Conservation (phyloP, 1,140 invertebrate genomes). For the Solenopsis invicta region DNA sequence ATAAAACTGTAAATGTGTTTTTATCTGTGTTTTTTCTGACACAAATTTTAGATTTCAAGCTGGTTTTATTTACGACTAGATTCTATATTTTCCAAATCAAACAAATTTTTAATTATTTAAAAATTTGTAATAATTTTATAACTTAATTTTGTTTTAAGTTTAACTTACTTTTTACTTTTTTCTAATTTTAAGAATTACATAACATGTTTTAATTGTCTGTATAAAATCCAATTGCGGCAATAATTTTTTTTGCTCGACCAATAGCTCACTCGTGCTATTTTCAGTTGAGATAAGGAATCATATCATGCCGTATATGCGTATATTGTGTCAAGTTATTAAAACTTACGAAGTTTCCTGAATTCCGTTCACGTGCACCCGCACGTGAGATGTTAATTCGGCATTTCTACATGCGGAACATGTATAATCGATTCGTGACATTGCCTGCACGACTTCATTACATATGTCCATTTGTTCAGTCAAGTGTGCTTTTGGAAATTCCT, state of each 20-base stretch:
- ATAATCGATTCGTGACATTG: conserved; percentile 48
- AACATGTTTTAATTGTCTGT: background rate
- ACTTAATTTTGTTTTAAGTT: too few species aligned
- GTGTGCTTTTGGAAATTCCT: background rate
- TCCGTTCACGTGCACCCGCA: conserved; percentile 70
- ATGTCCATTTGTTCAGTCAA: conserved; percentile 4
- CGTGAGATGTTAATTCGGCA: conserved; percentile 77
- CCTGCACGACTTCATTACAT: conserved; percentile 22
- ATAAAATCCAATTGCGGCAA: background rate
- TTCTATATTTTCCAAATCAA: too few species aligned
- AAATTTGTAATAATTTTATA: too few species aligned
- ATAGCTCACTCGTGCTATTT: background rate
- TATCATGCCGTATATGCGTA: background rate
- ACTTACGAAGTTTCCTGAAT: background rate
- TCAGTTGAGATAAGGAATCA: background rate
- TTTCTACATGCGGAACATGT: conserved; percentile 74
- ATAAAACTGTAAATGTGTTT: too few species aligned
- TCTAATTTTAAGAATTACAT: background rate
- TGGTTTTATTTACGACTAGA: too few species aligned
- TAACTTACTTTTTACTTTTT: background rate
- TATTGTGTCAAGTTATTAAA: conserved; percentile 13
- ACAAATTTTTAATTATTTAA: too few species aligned
- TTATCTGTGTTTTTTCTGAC: too few species aligned
- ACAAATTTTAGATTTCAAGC: too few species aligned
- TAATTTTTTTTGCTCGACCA: background rate